Conservation (phyloP, 92 coral and sea anemone genomes). For the Zoanthus gigantus region DNA sequence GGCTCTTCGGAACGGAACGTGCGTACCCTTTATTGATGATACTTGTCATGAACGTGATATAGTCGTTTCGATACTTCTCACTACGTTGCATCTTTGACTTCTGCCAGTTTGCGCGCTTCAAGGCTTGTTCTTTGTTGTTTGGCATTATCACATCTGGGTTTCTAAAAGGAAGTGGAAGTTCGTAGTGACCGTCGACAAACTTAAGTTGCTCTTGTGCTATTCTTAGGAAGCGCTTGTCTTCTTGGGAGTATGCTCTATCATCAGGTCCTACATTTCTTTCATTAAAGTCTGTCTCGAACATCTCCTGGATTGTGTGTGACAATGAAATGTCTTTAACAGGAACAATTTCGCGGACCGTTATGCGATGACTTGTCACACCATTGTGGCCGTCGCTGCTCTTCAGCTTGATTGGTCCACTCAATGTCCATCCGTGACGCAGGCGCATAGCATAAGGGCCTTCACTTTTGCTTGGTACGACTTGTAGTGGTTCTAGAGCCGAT, state of each 20-base stretch:
- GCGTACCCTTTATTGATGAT: slow-evolving; percentile 70
- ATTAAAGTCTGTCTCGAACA: slow-evolving; percentile 75
- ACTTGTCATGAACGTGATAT: slow-evolving; percentile 55
- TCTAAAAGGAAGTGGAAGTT: slow-evolving; percentile 74
- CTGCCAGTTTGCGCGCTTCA: slow-evolving; percentile 64
- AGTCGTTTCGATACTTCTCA: slow-evolving; percentile 53
- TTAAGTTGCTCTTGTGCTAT: slow-evolving; percentile 48
- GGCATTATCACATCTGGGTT: slow-evolving; percentile 56
- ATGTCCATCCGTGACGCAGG: slow-evolving; percentile 73
- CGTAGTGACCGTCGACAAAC: slow-evolving; percentile 62
- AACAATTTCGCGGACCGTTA: slow-evolving; percentile 62
- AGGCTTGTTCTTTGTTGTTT: slow-evolving; percentile 62
- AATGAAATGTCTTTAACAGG: slow-evolving; percentile 55
- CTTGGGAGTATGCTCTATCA: slow-evolving; percentile 66
- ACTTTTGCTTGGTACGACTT: slow-evolving; percentile 70
- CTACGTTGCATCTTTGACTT: slow-evolving; percentile 58
- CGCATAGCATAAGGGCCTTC: slow-evolving; percentile 78
- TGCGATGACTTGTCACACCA: slow-evolving; percentile 46
- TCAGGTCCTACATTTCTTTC: slow-evolving; percentile 51
- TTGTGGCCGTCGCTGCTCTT: background rate
- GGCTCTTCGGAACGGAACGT: slow-evolving; percentile 36
- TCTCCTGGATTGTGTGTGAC: slow-evolving; percentile 53
- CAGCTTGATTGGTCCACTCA: slow-evolving; percentile 60
- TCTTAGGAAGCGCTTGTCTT: slow-evolving; percentile 61
- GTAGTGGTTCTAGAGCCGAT: slow-evolving; percentile 68